Evolutionary conservation across 2,797 vertebrate genomes (phyloP).

Genomic region (Vespertilio murinus): DNA sequence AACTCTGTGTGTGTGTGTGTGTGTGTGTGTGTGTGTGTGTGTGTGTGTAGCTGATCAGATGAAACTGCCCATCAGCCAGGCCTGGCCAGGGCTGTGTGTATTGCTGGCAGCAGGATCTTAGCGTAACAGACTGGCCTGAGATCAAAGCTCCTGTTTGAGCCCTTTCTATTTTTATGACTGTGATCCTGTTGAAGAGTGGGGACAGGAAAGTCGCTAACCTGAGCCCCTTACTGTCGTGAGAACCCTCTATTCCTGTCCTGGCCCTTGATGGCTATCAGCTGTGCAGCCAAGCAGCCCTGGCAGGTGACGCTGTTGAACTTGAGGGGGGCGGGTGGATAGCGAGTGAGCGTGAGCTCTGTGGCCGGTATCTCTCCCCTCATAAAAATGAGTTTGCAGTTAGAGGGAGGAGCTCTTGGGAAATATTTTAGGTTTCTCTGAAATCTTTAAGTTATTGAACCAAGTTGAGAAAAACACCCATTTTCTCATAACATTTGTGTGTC

Average conservation of each 20-base stretch:
- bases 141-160: background rate
- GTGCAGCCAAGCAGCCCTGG: background rate
- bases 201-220: background rate
- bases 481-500: background rate
- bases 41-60: background rate
- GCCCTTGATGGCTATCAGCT: background rate
- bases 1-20: too few species aligned
- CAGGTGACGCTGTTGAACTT: background rate
- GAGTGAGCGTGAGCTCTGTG: background rate
- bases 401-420: background rate
- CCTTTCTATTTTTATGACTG: slow-evolving; percentile 5
- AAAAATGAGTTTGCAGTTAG: background rate
- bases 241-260: background rate
- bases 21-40: background rate
- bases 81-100: rapidly evolving
- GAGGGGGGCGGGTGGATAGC: background rate
- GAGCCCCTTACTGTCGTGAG: background rate
- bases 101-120: background rate
- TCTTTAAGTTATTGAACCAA: background rate
- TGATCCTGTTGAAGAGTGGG: background rate
- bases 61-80: background rate
- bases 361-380: background rate
- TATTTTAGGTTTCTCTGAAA: background rate
- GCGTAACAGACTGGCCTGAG: background rate
- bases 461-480: background rate